Evolutionary conservation across 2,113 vertebrate genomes (phyloP), one percentile per base, ranked within the genome.

Genomic region (Tympanuchus pallidicinctus): DNA sequence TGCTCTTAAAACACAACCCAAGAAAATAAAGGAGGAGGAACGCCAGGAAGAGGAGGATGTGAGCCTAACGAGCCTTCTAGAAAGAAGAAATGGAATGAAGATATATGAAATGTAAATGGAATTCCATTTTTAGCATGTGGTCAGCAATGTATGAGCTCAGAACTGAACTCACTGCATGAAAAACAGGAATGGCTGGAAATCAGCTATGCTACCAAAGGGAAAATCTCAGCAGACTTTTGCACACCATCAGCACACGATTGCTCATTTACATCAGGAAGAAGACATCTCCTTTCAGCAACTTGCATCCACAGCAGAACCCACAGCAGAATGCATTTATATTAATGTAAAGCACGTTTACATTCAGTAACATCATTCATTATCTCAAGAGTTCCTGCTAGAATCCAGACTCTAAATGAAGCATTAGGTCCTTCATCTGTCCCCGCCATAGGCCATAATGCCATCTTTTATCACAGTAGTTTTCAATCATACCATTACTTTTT

Each of bases 81-180:
- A 91, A 85, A 83, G 79, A 73, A 89, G 67, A 74, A 94, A 86
- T 30, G 2, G 60, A 56, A 88, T 77, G 82, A 89, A 65, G 12
- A 96, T 81, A n/a, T 45, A 91, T 95, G 70, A 83, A 86, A 95
- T 81, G 92, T 20, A 88, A 95, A 94, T 93, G 72, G 76, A 88
- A 95, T 95, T 91, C 94, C 87, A 92, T 87, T 95, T 92, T 95
- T 89, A 89, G 78, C 71, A 45, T 21, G 78, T 18, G 28, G 84
- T 61, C 91, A 94, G 87, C 91, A 93, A 93, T 93, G 84, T 85
- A 94, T 76, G 87, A 92, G 82, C 74, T 91, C 91, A 92, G 71
- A 89, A 87, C 63, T 38, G 71, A 76, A 69, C 74, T 89, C 94
- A 16, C 59, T 73, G 87, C 30, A 5, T 92, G 94, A 92, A 89